Percentiles rank a stretch among this genome's conserved stretches.
Evolutionary conservation across 2,797 vertebrate species (phyloP).

Genomic region (Synaphobranchus kaupii): DNA sequence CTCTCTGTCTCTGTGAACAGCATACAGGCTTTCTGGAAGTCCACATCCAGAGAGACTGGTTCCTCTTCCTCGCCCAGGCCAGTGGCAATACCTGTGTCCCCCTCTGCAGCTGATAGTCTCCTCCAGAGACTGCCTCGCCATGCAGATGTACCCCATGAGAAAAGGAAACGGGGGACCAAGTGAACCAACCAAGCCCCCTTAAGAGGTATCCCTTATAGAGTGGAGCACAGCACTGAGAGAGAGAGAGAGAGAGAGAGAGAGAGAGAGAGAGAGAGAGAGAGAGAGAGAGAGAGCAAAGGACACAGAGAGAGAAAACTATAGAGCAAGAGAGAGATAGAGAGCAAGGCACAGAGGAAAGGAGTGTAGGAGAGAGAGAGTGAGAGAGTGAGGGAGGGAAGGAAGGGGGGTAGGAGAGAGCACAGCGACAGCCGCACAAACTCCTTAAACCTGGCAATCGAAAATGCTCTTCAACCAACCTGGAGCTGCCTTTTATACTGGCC

Average conservation of each 20-base stretch:
- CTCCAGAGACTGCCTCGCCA: constrained; percentile 31
- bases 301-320: constrained; percentile 54
- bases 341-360: constrained; percentile 34
- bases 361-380: constrained; percentile 56
- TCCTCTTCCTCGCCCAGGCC: constrained; percentile 7
- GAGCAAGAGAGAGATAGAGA: constrained; percentile 48
- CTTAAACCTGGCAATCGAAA: constrained; percentile 55
- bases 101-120: constrained; percentile 49
- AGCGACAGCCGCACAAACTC: constrained; percentile 62
- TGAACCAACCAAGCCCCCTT: constrained; percentile 53
- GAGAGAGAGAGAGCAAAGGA: constrained; percentile 47
- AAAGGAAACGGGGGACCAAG: constrained; percentile 35
- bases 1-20: constrained; percentile 7
- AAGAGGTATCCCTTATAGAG: constrained; percentile 55
- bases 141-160: background rate
- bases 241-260: constrained; percentile 45
- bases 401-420: constrained; percentile 32
- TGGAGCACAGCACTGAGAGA: background rate
- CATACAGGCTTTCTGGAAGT: constrained; percentile 47
- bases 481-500: constrained; percentile 43
- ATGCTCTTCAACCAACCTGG: constrained; percentile 24
- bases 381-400: constrained; percentile 51
- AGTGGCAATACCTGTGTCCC: constrained; percentile 30
- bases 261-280: constrained; percentile 42
- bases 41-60: constrained; percentile 38